These are phyloP conservation scores for Eleginops maclovinus DNA, from an alignment of 2,113 vertebrate species.

Conservation along the genomic window DNA sequence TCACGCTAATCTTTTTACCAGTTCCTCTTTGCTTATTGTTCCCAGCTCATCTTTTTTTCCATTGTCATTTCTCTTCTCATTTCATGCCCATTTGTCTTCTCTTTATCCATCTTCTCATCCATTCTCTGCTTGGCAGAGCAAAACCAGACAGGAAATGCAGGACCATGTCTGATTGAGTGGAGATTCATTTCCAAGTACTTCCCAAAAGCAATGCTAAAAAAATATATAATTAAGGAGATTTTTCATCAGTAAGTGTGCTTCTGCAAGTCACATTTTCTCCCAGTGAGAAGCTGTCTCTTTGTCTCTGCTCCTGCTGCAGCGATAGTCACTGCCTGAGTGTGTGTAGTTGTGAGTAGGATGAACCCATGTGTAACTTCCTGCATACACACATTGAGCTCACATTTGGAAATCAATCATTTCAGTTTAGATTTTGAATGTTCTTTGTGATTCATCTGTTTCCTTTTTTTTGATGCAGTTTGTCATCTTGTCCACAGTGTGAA, in stretches of 20 bases:
- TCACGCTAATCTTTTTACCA: constrained; percentile 1
- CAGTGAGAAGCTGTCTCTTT: constrained; percentile 51
- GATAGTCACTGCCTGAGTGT: constrained; percentile 4
- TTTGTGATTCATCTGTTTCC: neutral
- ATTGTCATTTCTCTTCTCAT: constrained; percentile 16
- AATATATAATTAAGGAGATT: constrained; percentile 7
- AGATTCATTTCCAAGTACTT: neutral
- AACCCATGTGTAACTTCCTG: constrained; percentile 20
- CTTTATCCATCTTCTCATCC: constrained; percentile 11
- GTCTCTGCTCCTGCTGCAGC: constrained; percentile 61
- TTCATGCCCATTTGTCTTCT: constrained; percentile 31
- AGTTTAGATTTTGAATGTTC: neutral
- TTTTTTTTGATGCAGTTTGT: neutral
- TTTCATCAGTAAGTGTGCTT: constrained; percentile 19
- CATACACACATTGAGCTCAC: neutral
- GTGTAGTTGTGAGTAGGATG: constrained; percentile 35
- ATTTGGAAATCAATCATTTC: neutral
- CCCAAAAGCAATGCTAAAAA: neutral
- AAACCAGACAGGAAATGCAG: constrained; percentile 29
- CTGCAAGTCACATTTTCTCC: constrained; percentile 13
- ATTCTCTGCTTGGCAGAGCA: constrained; percentile 9
- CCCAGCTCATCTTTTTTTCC: constrained; percentile 4
- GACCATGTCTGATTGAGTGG: constrained; percentile 19
- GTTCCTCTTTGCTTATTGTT: constrained; percentile 10
- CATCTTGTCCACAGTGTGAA: neutral